Evolutionary conservation across 2,888 invertebrate species (phyloP).

Genomic region (Eupithecia vulgata): DNA sequence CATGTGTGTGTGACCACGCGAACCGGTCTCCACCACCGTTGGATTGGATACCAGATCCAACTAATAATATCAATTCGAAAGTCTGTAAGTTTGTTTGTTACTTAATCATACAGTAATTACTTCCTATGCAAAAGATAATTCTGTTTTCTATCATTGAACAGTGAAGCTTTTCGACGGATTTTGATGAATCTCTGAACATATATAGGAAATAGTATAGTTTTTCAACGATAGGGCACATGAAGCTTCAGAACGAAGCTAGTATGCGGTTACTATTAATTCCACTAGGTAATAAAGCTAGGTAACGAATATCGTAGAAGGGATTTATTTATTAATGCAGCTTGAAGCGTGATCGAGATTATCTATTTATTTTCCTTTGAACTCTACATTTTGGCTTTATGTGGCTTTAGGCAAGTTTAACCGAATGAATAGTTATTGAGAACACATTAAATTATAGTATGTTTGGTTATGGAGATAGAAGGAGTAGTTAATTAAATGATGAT

Average conservation of each 20-base stretch:
- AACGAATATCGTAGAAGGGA: neutral
- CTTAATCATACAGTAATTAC: constrained; percentile 5
- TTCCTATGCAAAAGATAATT: constrained; percentile 4
- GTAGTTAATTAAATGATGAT: too few species aligned
- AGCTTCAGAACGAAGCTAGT: neutral
- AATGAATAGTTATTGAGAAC: too few species aligned
- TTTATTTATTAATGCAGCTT: neutral
- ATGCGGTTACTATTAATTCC: neutral
- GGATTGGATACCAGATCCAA: constrained; percentile 66
- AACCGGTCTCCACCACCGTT: constrained; percentile 77
- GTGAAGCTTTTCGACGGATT: neutral
- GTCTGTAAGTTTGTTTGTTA: constrained; percentile 14
- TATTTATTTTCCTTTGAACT: neutral
- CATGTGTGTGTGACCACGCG: constrained; percentile 31
- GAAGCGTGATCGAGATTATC: neutral
- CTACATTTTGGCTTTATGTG: neutral
- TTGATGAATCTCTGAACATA: neutral
- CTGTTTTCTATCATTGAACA: neutral
- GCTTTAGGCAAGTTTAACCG: neutral
- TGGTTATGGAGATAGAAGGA: too few species aligned
- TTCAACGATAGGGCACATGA: neutral
- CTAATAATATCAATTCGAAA: constrained; percentile 17
- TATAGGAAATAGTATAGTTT: neutral
- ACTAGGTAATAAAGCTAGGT: neutral
- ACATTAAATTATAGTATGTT: too few species aligned